A percentile compares a stretch with the other conserved stretches of the same genome.
Evolutionary conservation across 2,888 invertebrate species (phyloP).

Genomic region (Arctia plantaginis): DNA sequence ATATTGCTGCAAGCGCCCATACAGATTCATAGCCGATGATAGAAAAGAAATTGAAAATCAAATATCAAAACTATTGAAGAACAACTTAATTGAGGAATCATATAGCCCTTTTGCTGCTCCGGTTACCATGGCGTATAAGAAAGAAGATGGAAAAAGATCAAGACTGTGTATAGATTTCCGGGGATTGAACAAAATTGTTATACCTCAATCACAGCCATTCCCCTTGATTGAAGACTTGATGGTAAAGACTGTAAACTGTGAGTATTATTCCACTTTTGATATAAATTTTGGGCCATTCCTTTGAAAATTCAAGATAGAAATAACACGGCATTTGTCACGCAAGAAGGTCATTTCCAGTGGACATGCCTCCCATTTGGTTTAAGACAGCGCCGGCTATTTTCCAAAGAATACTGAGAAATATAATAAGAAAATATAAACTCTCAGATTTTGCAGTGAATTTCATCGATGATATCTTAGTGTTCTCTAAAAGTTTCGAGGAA

Average conservation of each 20-base stretch:
- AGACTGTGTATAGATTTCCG: neutral
- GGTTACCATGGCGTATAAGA: constrained; percentile 21
- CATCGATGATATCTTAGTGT: neutral
- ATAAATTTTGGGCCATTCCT: constrained; percentile 53
- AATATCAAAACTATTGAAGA: constrained; percentile 3
- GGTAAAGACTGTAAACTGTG: constrained; percentile 56
- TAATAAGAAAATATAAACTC: constrained; percentile 19
- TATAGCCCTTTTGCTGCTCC: neutral
- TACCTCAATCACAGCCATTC: too few species aligned
- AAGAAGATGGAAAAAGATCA: constrained; percentile 44
- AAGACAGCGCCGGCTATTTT: constrained; percentile 28
- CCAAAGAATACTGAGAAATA: constrained; percentile 16
- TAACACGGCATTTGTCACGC: constrained; percentile 34
- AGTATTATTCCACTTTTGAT: constrained; percentile 58
- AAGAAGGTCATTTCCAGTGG: neutral
- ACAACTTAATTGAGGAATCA: neutral
- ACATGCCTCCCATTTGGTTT: constrained; percentile 27
- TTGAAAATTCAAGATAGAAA: constrained; percentile 8
- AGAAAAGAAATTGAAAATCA: constrained; percentile 33
- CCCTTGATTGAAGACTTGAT: constrained; percentile 33
- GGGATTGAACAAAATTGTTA: neutral
- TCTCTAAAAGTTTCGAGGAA: rapidly evolving
- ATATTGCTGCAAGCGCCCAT: too few species aligned
- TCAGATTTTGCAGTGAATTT: constrained; percentile 7
- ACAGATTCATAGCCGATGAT: too few species aligned